These are phyloP conservation scores for Porphyrio hochstetteri DNA, from an alignment of 2,113 vertebrate genomes.

Conservation along the genomic window DNA sequence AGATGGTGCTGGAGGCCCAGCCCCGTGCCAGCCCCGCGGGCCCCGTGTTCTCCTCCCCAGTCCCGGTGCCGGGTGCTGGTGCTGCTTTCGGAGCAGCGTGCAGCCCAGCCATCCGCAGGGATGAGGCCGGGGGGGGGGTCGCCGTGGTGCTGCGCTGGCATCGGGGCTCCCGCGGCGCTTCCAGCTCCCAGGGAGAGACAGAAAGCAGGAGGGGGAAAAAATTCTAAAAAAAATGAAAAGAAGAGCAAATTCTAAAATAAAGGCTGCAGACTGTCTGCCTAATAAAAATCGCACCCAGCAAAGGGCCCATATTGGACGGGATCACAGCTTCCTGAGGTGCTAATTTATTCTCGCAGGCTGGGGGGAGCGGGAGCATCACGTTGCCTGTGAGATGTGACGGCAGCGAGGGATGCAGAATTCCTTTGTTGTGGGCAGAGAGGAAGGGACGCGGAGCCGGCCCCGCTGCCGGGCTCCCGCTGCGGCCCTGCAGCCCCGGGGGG, in stretches of 20 bases:
- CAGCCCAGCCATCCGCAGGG: neutral
- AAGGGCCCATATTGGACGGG: conserved; percentile 46
- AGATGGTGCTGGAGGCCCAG: neutral
- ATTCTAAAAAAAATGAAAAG: neutral
- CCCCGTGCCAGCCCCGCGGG: neutral
- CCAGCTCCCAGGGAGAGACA: neutral
- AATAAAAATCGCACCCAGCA: conserved; percentile 33
- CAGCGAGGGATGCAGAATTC: conserved; percentile 42
- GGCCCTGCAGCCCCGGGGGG: neutral
- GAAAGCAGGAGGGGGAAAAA: neutral
- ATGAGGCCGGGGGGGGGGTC: neutral
- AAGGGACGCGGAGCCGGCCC: conserved; percentile 12
- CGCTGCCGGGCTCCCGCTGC: neutral
- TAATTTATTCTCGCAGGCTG: conserved; percentile 52
- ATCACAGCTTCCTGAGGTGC: conserved; percentile 41
- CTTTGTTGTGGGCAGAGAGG: conserved; percentile 61
- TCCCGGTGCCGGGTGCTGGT: fast-evolving
- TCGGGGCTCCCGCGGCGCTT: neutral
- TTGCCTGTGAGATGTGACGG: conserved; percentile 40
- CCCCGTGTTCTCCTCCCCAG: neutral
- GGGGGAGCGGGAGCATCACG: conserved; percentile 40
- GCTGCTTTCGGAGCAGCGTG: fast-evolving
- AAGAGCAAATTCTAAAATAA: conserved; percentile 2
- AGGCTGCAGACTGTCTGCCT: conserved; percentile 58
- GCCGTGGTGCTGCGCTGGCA: fast-evolving